phyloP scores from a whole-genome alignment of 2,113 vertebrate genomes.

The Neofelis nebulosa region DNA sequence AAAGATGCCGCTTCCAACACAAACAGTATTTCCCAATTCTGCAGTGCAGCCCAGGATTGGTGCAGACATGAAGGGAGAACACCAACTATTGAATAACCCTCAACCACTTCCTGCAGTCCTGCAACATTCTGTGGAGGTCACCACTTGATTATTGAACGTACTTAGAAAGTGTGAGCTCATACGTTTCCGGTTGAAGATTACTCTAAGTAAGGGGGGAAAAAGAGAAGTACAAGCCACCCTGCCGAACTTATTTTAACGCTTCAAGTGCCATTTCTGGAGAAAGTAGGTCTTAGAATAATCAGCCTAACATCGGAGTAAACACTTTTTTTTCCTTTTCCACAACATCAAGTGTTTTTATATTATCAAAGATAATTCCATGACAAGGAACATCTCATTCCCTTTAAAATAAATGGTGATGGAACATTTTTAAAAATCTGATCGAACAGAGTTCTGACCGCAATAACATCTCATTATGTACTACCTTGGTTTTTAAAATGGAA shows the following conservation, averaged over 20 bases:
- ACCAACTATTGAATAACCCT: conserved; percentile 61
- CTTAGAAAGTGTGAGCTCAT: conserved; percentile 73
- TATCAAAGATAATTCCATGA: not conserved
- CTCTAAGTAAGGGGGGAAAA: not conserved
- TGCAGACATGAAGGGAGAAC: conserved; percentile 51
- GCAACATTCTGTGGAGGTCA: conserved; percentile 55
- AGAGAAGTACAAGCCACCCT: conserved; percentile 43
- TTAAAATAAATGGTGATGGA: not conserved
- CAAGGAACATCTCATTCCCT: not conserved
- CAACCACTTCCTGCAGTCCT: conserved; percentile 72
- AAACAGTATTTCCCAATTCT: conserved; percentile 65
- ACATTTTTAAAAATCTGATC: not conserved
- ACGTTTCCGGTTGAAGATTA: conserved; percentile 49
- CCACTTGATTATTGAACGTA: conserved; percentile 59
- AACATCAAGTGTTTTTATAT: not conserved
- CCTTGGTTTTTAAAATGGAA: conserved; percentile 32
- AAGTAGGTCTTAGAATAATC: not conserved
- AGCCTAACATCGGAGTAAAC: not conserved
- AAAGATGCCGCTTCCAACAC: conserved; percentile 69
- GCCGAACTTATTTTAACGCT: conserved; percentile 21
- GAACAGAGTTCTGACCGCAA: not conserved
- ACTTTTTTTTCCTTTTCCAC: not conserved
- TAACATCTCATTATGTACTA: not conserved
- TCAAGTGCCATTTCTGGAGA: not conserved
- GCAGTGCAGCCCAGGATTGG: not conserved